Conservation (phyloP, 1,140 invertebrate genomes). For the Vanessa atalanta region DNA sequence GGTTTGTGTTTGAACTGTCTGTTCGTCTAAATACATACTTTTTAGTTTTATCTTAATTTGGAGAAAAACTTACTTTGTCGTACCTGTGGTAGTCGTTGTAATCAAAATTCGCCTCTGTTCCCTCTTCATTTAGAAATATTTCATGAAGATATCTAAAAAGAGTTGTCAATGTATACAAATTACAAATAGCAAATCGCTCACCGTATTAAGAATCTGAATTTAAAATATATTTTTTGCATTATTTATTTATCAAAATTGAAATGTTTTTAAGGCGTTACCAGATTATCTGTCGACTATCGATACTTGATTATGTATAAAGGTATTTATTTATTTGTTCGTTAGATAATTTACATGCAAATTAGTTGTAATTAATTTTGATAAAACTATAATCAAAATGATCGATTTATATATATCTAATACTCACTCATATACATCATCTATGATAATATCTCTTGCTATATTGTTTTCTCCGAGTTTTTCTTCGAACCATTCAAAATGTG, state of each 20-base stretch:
- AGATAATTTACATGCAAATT: neutral
- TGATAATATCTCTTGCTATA: neutral
- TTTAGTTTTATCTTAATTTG: too few relatives aligned
- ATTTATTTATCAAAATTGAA: too few relatives aligned
- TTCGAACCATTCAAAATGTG: slow-evolving; percentile 12
- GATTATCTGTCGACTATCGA: too few relatives aligned
- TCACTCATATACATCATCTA: slow-evolving; percentile 7
- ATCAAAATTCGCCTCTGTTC: slow-evolving; percentile 33
- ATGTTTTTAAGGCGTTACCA: too few relatives aligned
- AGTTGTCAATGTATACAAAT: neutral
- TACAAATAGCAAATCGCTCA: neutral
- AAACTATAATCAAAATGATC: neutral
- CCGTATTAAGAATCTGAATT: too few relatives aligned
- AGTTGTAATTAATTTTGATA: neutral
- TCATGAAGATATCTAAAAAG: neutral
- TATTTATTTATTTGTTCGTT: neutral
- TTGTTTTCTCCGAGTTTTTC: neutral
- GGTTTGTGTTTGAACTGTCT: too few relatives aligned
- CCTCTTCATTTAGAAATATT: neutral
- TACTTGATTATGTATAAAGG: too few relatives aligned
- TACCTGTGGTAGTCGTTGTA: slow-evolving; percentile 54
- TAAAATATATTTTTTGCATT: too few relatives aligned
- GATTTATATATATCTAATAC: neutral
- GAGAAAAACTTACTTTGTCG: slow-evolving; percentile 47
- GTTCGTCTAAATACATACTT: too few relatives aligned